phyloP scores from a whole-genome alignment of 2,888 invertebrate species.

The Acheta domesticus region DNA sequence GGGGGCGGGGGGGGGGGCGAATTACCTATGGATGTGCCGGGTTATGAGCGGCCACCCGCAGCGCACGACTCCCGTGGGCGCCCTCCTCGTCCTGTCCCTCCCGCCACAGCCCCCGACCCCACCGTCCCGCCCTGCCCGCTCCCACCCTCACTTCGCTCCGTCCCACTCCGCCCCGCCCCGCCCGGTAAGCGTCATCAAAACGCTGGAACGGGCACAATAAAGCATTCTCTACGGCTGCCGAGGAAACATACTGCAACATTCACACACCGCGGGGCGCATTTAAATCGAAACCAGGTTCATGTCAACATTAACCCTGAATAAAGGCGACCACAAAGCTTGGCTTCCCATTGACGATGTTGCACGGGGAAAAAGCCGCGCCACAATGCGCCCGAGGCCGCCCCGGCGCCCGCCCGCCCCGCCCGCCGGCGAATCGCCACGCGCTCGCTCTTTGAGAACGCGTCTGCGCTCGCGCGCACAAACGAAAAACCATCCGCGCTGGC shows the following conservation, averaged over 20 bases:
- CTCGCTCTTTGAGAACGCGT: too few species aligned
- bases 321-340: not conserved
- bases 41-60: not conserved
- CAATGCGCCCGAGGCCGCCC: too few species aligned
- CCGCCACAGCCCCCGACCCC: not conserved
- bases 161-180: too few species aligned
- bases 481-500: too few species aligned
- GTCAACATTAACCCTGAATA: not conserved
- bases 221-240: slow-evolving; percentile 1
- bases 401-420: too few species aligned
- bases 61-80: not conserved
- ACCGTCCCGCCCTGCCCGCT: too few species aligned
- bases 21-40: not conserved
- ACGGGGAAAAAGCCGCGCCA: too few species aligned
- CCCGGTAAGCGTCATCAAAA: not conserved
- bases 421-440: too few species aligned
- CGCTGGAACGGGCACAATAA: not conserved
- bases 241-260: not conserved
- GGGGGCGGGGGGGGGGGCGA: not conserved
- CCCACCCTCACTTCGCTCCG: too few species aligned
- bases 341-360: not conserved
- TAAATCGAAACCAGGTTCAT: slow-evolving; percentile 9
- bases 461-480: too few species aligned
- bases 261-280: not conserved
- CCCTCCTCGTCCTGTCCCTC: not conserved